Evolutionary conservation across 2,888 invertebrate species (phyloP).

Genomic region (Pseudanteris insignis): DNA sequence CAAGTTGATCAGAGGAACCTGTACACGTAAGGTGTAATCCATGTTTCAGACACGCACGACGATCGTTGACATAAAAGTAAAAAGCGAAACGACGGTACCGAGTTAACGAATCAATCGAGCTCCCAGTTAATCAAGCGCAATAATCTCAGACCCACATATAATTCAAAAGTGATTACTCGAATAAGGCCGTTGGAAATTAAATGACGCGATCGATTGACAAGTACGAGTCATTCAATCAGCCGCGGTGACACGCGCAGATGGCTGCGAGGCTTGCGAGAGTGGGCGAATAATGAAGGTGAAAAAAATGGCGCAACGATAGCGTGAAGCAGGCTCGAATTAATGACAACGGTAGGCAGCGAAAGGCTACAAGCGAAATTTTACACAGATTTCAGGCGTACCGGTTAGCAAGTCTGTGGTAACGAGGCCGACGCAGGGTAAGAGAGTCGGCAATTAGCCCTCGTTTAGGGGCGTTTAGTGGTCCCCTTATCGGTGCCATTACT

Average conservation of each 20-base stretch:
- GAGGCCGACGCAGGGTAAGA: constrained; percentile 25
- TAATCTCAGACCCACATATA: too few relatives aligned
- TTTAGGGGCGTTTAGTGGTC: constrained; percentile 63
- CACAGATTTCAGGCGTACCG: constrained; percentile 27
- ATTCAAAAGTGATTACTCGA: too few relatives aligned
- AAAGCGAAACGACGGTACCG: too few relatives aligned
- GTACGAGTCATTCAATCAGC: constrained; percentile 30
- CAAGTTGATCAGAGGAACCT: too few relatives aligned
- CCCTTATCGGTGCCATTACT: constrained; percentile 63
- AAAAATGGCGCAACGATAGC: constrained; percentile 46
- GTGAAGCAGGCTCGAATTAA: constrained; percentile 56
- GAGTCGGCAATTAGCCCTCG: constrained; percentile 63
- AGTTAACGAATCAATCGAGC: too few relatives aligned
- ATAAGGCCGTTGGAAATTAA: too few relatives aligned
- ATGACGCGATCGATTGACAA: constrained; percentile 37
- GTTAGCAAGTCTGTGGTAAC: constrained; percentile 12
- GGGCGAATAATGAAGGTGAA: constrained; percentile 2
- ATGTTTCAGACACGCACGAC: too few relatives aligned
- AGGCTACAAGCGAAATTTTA: constrained; percentile 51
- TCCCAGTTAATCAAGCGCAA: too few relatives aligned
- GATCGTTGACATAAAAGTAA: too few relatives aligned
- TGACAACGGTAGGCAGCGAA: constrained; percentile 50
- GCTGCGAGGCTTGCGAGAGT: too few relatives aligned
- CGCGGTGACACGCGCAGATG: constrained; percentile 33
- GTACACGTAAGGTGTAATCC: too few relatives aligned